A percentile compares a stretch with the other conserved stretches of the same genome.
Conservation (phyloP, 2,797 vertebrate genomes). For the Dallia pectoralis region DNA sequence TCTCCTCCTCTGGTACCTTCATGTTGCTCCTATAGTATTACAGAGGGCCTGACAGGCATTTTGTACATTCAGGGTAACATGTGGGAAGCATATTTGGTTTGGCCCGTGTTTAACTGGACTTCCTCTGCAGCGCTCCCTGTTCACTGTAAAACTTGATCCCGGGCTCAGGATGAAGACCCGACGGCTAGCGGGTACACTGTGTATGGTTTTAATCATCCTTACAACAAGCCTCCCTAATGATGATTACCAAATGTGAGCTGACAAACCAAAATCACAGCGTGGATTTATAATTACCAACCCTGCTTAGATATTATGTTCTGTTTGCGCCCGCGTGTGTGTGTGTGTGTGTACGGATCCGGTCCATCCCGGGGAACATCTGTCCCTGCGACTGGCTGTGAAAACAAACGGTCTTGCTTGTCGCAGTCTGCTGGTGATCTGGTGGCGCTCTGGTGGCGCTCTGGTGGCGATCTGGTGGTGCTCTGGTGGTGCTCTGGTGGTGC, state of each 20-base stretch:
- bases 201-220: slow-evolving; percentile 67
- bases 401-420: slow-evolving; percentile 55
- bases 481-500: slow-evolving; percentile 28
- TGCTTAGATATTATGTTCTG: slow-evolving; percentile 63
- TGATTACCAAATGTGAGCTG: slow-evolving; percentile 57
- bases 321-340: too few relatives aligned
- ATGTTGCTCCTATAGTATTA: background rate
- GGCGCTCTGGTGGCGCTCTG: too few relatives aligned
- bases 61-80: slow-evolving; percentile 35
- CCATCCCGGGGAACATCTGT: slow-evolving; percentile 56
- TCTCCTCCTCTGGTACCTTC: too few relatives aligned
- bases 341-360: background rate
- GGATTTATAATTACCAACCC: slow-evolving; percentile 76
- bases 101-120: slow-evolving; percentile 42
- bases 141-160: slow-evolving; percentile 63
- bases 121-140: slow-evolving; percentile 39
- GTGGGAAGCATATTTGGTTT: slow-evolving; percentile 55
- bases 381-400: slow-evolving; percentile 35
- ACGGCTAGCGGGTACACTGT: slow-evolving; percentile 60
- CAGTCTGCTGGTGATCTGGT: slow-evolving; percentile 38
- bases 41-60: background rate
- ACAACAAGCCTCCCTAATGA: slow-evolving; percentile 73
- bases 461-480: slow-evolving; percentile 59
- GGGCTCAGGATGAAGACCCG: slow-evolving; percentile 41
- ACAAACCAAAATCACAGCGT: slow-evolving; percentile 72